Evolutionary conservation across 2,797 vertebrate species (phyloP).

Genomic region (Bovichtus diacanthus): DNA sequence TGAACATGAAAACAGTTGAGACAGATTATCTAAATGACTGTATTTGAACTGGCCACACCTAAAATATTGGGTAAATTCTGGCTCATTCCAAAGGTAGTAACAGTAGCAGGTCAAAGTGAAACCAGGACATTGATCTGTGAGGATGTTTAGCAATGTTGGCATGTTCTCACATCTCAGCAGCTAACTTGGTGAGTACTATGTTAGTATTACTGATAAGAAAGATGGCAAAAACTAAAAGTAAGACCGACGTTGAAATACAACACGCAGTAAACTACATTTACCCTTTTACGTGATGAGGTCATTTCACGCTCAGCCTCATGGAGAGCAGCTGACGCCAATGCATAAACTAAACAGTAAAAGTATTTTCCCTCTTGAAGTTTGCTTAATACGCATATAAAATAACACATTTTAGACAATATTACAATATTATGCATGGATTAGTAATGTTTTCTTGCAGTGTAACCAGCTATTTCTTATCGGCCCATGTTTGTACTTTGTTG

Average conservation of each 20-base stretch:
- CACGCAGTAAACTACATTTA: too few species aligned
- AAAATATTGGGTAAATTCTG: too few species aligned
- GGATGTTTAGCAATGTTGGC: neutral
- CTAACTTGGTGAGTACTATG: neutral
- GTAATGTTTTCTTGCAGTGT: conserved; percentile 25
- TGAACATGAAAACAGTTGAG: neutral
- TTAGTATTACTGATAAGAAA: neutral
- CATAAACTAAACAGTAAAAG: neutral
- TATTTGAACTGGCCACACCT: neutral
- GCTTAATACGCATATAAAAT: conserved; percentile 32
- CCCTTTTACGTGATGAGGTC: conserved; percentile 3
- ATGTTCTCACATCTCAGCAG: conserved; percentile 1
- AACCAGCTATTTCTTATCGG: conserved; percentile 21
- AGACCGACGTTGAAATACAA: neutral
- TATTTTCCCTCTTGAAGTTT: conserved; percentile 9
- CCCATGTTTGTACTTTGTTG: conserved; percentile 27
- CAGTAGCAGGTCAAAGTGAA: neutral
- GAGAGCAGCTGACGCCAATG: neutral
- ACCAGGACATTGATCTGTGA: too few species aligned
- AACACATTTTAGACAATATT: conserved; percentile 9
- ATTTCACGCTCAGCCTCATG: too few species aligned
- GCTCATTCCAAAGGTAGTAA: too few species aligned
- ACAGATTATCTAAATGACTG: neutral
- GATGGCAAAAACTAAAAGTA: neutral
- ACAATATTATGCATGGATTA: conserved; percentile 17